A percentile compares a stretch with the other conserved stretches of the same genome.
These are phyloP conservation scores for Gastrophryne carolinensis DNA, from an alignment of 2,797 vertebrate species.

Conservation along the genomic window DNA sequence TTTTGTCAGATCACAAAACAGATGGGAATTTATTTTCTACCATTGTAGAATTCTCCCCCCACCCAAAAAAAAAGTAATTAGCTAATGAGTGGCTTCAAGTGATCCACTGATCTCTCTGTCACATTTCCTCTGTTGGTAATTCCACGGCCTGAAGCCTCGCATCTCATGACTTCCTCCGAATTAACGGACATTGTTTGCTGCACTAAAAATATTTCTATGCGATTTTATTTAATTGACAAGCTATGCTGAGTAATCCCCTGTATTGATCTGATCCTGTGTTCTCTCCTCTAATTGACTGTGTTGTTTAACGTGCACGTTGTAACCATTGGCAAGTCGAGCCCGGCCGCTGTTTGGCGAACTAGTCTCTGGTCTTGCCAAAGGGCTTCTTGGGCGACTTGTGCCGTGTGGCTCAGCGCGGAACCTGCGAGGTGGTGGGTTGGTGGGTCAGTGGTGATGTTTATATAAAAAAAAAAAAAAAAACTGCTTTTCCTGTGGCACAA, in stretches of 20 bases:
- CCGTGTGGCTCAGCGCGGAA: conserved; percentile 55
- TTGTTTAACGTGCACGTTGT: conserved; percentile 29
- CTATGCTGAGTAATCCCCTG: conserved; percentile 24
- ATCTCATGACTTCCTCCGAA: conserved; percentile 52
- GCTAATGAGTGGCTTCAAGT: conserved; percentile 59
- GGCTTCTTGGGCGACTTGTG: not conserved
- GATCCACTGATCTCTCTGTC: conserved; percentile 53
- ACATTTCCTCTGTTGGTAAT: conserved; percentile 18
- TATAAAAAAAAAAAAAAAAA: conserved; percentile 60
- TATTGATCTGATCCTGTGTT: conserved; percentile 16
- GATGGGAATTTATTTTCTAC: conserved; percentile 77
- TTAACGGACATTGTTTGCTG: conserved; percentile 47
- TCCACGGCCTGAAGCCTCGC: conserved; percentile 53
- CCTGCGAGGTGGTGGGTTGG: conserved; percentile 56
- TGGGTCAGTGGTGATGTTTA: conserved; percentile 56
- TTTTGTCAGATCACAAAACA: conserved; percentile 80
- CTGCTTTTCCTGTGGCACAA: conserved; percentile 89
- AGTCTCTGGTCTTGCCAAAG: not conserved
- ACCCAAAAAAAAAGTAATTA: conserved; percentile 37
- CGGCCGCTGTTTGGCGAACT: not conserved
- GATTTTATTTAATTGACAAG: conserved; percentile 22
- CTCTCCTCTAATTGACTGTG: not conserved
- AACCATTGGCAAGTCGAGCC: not conserved
- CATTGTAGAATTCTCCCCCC: not conserved
- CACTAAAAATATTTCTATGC: conserved; percentile 28